Evolutionary conservation across 2,113 vertebrate genomes (phyloP), one percentile per base, ranked within the genome.

Genomic region (Fulica atra): DNA sequence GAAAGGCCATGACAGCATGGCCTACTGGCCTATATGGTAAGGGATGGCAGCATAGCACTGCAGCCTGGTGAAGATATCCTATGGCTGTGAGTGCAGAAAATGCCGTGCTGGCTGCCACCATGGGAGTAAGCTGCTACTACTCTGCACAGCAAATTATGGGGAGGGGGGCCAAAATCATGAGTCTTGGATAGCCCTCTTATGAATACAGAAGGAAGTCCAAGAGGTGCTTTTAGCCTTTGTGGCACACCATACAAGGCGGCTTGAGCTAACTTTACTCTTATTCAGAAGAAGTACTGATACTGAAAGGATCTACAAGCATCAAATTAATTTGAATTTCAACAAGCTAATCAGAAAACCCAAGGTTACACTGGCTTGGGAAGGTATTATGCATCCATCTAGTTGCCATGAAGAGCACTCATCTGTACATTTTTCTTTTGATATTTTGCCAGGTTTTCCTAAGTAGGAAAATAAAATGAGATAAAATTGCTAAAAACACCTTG

Each of bases 311-410:
- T 86, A 94, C 38, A 9, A 72, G 72, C 70, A 86, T 83, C 69
- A 91, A 61, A 86, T 66, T 10, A 93, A 86, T 92, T 70, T 96
- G 53, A 95, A 93, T 93, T 95, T 93, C 79, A 97, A 77, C 76
- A 88, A 94, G 77, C 35, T 96, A 85, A 81, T 96, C 95, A 95
- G 87, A 95, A 96, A 83, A 59, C 81, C 77, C 51, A 83, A 68
- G 68, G 79, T 91, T 93, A 87, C 77, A 80, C 68, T 84, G 83
- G 86, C 73, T 93, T 86, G 57, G 51, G 76, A 96, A 94, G 61
- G 71, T 63, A 71, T 54, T 94, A 88, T 96, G 71, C 77, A 94
- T 80, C 60, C 33, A 78, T 79, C 77, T 84, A 86, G 46, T 93
- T 95, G 93, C 92, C 31, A 38, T 89, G 83, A 96, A 96, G 86